Conservation (phyloP, 2,113 vertebrate genomes). For the Paramormyrops kingsleyae region DNA sequence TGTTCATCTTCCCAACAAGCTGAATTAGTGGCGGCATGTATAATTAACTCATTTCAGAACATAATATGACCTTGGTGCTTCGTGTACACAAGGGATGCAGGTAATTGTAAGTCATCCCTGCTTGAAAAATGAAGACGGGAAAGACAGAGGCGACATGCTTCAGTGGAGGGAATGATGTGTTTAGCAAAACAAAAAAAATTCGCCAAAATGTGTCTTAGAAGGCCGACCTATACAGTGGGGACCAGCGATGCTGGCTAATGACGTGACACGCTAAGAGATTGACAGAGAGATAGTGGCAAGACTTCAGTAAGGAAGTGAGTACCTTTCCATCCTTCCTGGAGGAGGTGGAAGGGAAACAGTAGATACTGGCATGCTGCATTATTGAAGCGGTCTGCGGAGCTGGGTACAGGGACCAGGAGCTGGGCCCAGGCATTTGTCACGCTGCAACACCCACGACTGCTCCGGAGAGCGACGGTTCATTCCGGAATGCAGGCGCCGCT, state of each 20-base stretch:
- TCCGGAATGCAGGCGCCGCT: background rate
- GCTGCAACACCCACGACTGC: background rate
- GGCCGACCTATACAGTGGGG: background rate
- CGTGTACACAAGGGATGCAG: background rate
- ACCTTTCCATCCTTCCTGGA: background rate
- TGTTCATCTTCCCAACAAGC: background rate
- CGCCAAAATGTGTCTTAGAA: background rate
- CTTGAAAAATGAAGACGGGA: background rate
- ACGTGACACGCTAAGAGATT: background rate
- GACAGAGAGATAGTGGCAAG: background rate
- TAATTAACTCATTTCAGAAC: background rate
- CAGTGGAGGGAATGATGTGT: background rate
- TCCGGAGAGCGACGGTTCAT: background rate
- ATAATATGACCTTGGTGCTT: background rate
- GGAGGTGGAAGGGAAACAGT: conserved; percentile 10
- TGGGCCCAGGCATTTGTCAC: background rate
- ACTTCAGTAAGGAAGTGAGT: background rate
- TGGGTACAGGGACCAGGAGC: background rate
- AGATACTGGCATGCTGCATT: conserved; percentile 8
- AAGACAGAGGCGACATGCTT: background rate
- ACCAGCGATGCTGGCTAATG: background rate
- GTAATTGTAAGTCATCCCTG: background rate
- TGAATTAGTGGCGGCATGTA: background rate
- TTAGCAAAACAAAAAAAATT: background rate
- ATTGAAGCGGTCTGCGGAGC: conserved; percentile 2